A percentile compares a stretch with the other conserved stretches of the same genome.
phyloP scores from a whole-genome alignment of 2,888 invertebrate species.

The Poecilobothrus nobilitatus region DNA sequence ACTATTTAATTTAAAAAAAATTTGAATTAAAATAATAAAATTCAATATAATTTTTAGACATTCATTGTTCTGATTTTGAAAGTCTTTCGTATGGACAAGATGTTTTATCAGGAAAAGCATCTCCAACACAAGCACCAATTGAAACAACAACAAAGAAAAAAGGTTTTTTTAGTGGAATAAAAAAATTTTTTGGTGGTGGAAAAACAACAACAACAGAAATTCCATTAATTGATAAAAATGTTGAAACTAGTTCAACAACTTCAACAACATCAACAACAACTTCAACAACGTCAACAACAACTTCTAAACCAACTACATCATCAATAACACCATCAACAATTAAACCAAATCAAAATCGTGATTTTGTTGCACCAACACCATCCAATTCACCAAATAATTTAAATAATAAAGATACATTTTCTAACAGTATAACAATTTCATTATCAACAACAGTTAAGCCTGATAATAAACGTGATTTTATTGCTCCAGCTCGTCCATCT shows the following conservation, averaged over 20 bases:
- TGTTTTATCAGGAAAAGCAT: background rate
- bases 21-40: background rate
- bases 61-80: constrained; percentile 7
- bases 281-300: constrained; percentile 15
- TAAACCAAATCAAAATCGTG: background rate
- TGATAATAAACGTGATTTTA: constrained; percentile 7
- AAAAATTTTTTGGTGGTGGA: constrained; percentile 33
- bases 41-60: background rate
- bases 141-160: constrained; percentile 33
- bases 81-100: constrained; percentile 7
- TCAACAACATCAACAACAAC: constrained; percentile 17
- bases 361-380: constrained; percentile 13
- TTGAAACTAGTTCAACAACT: constrained; percentile 20
- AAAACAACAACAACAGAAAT: constrained; percentile 26
- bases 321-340: constrained; percentile 12
- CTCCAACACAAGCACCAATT: constrained; percentile 29
- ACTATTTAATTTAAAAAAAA: too few species aligned
- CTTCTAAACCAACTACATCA: constrained; percentile 18
- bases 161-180: constrained; percentile 36
- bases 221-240: constrained; percentile 17
- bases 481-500: constrained; percentile 8
- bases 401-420: constrained; percentile 15
- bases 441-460: constrained; percentile 19
- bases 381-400: constrained; percentile 8
- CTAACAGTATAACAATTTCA: constrained; percentile 13